Base-by-base conservation (phyloP, 2,888 invertebrate genomes). In the Formica aserva region DNA sequence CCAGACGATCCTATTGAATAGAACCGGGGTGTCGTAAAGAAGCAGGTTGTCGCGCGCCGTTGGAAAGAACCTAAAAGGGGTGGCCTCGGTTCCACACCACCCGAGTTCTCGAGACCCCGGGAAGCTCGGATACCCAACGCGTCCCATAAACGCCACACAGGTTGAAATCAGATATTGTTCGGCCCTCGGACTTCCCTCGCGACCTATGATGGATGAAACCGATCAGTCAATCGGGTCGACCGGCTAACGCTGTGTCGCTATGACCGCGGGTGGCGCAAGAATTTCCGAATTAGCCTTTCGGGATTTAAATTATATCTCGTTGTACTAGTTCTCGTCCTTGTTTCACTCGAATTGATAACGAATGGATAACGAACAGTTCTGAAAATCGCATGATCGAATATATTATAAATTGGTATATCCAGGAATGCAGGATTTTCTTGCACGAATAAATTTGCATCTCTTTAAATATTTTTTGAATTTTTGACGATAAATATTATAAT, bases 191-290 rank as follows among this genome's bases (percentile, higher is more conserved):
- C 85, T 90, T 85, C 82, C 87, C 85, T 77, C 78, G 83, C 86
- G 67, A 60, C 67, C 80, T 85, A 85, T 92, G 92, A 93, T 92
- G 89, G 92, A 93, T 93, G 92, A 89, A 92, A 92, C 90, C 88
- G 92, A 93, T 93, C 91, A 89, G 84, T 92, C 91, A 92, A 89
- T 67, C 86, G 29, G 86, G 89, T 85, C 88, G 86, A 88, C 83
- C 78, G 55, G 52, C 69, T 74, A 84, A 78, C 83, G 62, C 41
- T 71, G 52, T 66, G 83, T 85, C 67, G 60, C 85, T 67, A 60
- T 84, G 81, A 75, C 89, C 85, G 76, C 88, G 91, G 88, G 89
- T 90, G 88, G 84, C 57, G 74, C 69, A 65, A 60, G 29, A 15
- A 35, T 60, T 80, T 72, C 22, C 78, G 60, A 52, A 52, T 52